Evolutionary conservation across 2,797 vertebrate species (phyloP).

Genomic region (Rhadinocentrus ornatus): DNA sequence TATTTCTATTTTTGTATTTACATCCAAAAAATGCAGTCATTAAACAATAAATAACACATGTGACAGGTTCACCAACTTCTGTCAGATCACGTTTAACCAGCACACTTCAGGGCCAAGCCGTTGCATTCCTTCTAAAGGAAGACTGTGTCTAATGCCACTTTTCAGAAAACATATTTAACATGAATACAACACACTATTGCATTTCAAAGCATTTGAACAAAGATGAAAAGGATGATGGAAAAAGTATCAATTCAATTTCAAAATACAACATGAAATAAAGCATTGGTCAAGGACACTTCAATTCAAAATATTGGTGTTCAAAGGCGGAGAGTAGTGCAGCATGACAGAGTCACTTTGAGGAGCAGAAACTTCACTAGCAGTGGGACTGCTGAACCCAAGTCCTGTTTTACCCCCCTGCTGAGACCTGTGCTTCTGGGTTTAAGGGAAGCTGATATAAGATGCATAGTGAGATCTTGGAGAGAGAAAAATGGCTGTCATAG

Average conservation of each 20-base stretch:
- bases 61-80: no score
- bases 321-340: no score
- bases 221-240: no score
- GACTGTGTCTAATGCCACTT: background rate
- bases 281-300: background rate
- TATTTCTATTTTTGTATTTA: no score
- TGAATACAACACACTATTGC: no score
- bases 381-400: background rate
- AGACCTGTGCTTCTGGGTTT: background rate
- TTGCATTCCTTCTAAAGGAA: background rate
- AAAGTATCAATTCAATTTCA: background rate
- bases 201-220: no score
- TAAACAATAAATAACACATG: no score
- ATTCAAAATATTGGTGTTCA: background rate
- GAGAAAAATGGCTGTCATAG: conserved; percentile 25
- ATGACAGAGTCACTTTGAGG: background rate
- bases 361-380: background rate
- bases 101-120: background rate
- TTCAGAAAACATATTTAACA: background rate
- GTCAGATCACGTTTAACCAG: no score
- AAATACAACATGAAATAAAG: background rate
- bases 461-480: conserved; percentile 3
- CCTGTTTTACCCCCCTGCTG: conserved; percentile 16
- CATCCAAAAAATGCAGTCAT: no score
- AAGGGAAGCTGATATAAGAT: conserved; percentile 17